A percentile compares a stretch with the other conserved stretches of the same genome.
These are phyloP conservation scores for Serrognathus titanus DNA, from an alignment of 2,888 invertebrate species.

Conservation along the genomic window DNA sequence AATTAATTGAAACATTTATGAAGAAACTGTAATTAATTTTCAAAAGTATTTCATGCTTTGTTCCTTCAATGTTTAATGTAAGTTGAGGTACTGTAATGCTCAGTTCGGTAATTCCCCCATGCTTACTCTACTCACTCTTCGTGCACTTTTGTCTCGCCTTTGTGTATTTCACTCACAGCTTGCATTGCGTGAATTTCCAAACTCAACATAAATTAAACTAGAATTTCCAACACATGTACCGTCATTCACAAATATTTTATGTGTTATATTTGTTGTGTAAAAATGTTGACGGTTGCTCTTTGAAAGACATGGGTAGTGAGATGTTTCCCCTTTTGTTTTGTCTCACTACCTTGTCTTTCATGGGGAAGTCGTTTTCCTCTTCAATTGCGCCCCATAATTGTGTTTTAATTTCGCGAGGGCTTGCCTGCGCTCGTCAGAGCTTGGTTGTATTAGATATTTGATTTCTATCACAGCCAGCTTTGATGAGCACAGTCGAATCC, in stretches of 20 bases:
- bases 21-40: too few relatives aligned
- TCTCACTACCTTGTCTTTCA: slow-evolving; percentile 99
- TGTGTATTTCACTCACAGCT: too few relatives aligned
- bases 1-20: too few relatives aligned
- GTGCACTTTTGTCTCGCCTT: too few relatives aligned
- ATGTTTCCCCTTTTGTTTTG: slow-evolving; percentile 68
- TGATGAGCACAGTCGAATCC: slow-evolving; percentile 78
- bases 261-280: neutral
- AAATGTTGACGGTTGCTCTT: slow-evolving; percentile 50
- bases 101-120: too few relatives aligned
- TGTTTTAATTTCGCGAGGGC: neutral
- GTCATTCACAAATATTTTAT: neutral
- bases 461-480: slow-evolving; percentile 92
- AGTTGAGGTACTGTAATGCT: too few relatives aligned
- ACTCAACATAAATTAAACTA: too few relatives aligned
- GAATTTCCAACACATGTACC: too few relatives aligned
- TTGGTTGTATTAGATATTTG: slow-evolving; percentile 71
- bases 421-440: slow-evolving; percentile 46
- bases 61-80: too few relatives aligned
- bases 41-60: too few relatives aligned
- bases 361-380: slow-evolving; percentile 52
- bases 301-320: slow-evolving; percentile 99
- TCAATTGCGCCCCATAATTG: slow-evolving; percentile 38
- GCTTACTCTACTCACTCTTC: too few relatives aligned
- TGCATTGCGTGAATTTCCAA: too few relatives aligned